Evolutionary conservation across 2,888 invertebrate genomes (phyloP).

Genomic region (Euclidia mi): DNA sequence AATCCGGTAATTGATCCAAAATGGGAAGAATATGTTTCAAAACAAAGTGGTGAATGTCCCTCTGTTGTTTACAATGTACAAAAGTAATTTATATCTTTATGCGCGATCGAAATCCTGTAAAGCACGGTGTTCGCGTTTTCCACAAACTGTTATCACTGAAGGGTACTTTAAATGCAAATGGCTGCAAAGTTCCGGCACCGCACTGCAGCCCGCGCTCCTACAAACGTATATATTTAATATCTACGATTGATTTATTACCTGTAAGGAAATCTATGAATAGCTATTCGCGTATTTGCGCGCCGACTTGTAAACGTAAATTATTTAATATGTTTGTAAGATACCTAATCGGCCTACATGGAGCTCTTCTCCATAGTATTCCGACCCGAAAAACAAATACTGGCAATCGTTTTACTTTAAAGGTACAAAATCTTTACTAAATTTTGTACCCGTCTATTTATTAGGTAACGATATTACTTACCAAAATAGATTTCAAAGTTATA

Average conservation of each 20-base stretch:
- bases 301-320: too few species aligned
- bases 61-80: constrained; percentile 55
- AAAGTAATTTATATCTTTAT: constrained; percentile 53
- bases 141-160: constrained; percentile 69
- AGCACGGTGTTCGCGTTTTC: constrained; percentile 47
- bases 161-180: constrained; percentile 82
- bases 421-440: too few species aligned
- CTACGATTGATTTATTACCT: constrained; percentile 9
- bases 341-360: too few species aligned
- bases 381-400: too few species aligned
- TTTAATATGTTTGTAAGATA: too few species aligned
- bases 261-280: neutral
- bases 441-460: too few species aligned
- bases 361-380: too few species aligned
- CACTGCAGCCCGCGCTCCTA: constrained; percentile 58
- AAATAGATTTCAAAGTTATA: too few species aligned
- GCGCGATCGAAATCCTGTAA: constrained; percentile 55
- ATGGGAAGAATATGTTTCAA: neutral
- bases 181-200: constrained; percentile 66
- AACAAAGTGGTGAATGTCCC: constrained; percentile 9
- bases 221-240: constrained; percentile 14
- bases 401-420: too few species aligned
- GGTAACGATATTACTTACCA: too few species aligned
- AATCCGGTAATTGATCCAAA: neutral
- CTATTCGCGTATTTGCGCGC: too few species aligned